A percentile compares a stretch with the other conserved stretches of the same genome.
Evolutionary conservation across 2,888 invertebrate species (phyloP).

Genomic region (Galerucella pusilla): DNA sequence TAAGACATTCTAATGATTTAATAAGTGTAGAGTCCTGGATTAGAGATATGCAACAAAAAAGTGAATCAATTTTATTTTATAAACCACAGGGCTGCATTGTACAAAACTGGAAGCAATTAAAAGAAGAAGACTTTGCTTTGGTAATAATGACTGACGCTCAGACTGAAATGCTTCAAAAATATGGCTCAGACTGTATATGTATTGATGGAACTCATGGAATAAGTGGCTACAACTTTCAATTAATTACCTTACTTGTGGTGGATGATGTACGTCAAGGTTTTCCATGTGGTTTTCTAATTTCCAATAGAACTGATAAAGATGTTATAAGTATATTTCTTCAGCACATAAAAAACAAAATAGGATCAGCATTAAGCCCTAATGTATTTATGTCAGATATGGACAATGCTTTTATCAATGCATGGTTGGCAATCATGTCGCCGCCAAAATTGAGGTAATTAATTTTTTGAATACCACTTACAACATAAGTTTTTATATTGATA

Average conservation of each 20-base stretch:
- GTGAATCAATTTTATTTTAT: constrained; percentile 23
- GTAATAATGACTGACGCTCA: constrained; percentile 48
- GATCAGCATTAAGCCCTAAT: not conserved
- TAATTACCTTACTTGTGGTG: too few relatives aligned
- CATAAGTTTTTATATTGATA: not conserved
- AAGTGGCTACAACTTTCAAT: too few relatives aligned
- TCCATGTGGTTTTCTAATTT: constrained; percentile 33
- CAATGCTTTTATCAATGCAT: constrained; percentile 12
- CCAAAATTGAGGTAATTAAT: not conserved
- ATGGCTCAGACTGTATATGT: too few relatives aligned
- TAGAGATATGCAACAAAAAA: not conserved
- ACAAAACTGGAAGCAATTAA: not conserved
- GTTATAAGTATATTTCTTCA: constrained; percentile 17
- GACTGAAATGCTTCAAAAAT: constrained; percentile 12
- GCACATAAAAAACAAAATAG: not conserved
- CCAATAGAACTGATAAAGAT: constrained; percentile 8
- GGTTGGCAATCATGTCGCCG: too few relatives aligned
- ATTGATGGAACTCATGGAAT: too few relatives aligned
- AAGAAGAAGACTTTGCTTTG: constrained; percentile 48
- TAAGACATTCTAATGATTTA: constrained; percentile 3
- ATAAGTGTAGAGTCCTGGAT: too few relatives aligned
- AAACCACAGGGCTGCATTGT: constrained; percentile 6
- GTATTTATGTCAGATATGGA: constrained; percentile 31
- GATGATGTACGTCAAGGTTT: constrained; percentile 47
- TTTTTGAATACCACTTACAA: not conserved